Conservation (phyloP, 92 coral and sea anemone species). For the Desmophyllum pertusum region DNA sequence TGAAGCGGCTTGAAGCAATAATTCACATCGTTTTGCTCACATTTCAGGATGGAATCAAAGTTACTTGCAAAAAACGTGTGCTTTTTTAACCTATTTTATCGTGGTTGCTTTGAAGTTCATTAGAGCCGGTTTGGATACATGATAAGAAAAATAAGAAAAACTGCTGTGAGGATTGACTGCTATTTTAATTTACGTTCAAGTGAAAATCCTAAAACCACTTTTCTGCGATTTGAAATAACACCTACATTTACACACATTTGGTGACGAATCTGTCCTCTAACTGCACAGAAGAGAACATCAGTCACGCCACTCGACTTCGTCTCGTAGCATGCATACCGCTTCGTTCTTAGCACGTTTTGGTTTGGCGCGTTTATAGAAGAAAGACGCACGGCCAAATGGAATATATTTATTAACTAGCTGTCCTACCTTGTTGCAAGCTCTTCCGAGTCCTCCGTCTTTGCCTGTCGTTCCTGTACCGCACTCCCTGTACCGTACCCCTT, state of each 20-base stretch:
- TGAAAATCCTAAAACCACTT: too few species aligned
- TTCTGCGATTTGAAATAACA: too few species aligned
- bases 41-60: background rate
- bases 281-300: background rate
- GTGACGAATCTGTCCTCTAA: too few species aligned
- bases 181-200: too few species aligned
- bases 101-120: too few species aligned
- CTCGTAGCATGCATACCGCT: background rate
- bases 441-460: constrained; percentile 60
- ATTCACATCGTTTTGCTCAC: background rate
- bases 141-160: background rate
- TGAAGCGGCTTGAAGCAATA: background rate
- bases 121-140: background rate
- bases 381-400: background rate
- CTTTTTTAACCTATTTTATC: too few species aligned
- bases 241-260: too few species aligned
- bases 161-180: background rate
- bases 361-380: background rate
- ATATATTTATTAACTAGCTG: too few species aligned
- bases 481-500: constrained; percentile 34
- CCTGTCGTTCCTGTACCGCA: constrained; percentile 30
- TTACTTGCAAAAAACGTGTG: too few species aligned
- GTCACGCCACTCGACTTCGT: background rate
- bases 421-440: constrained; percentile 78
- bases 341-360: background rate